Conservation (phyloP, 2,888 invertebrate genomes). For the Conops quadrifasciatus region DNA sequence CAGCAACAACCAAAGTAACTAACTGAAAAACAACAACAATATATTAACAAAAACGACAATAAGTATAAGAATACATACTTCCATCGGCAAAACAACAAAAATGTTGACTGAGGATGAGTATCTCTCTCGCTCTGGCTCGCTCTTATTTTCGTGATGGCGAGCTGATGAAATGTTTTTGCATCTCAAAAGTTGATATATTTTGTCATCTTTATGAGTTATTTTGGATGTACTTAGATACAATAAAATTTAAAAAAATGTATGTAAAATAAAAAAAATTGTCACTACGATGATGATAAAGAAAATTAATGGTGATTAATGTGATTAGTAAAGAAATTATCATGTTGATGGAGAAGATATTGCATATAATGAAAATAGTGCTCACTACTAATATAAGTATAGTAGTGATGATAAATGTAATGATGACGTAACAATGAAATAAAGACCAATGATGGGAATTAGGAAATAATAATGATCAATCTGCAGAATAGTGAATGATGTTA, state of each 20-base stretch:
- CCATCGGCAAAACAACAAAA: conserved; percentile 1
- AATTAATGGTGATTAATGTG: background rate
- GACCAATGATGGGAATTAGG: background rate
- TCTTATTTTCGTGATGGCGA: background rate
- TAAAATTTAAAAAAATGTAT: conserved; percentile 2
- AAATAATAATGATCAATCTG: no score
- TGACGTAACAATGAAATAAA: background rate
- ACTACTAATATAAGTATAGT: no score
- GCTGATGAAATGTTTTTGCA: background rate
- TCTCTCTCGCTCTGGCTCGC: background rate
- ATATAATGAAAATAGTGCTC: no score
- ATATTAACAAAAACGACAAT: background rate
- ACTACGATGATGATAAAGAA: background rate
- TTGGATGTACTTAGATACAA: conserved; percentile 2
- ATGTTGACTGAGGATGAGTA: background rate
- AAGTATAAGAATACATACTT: background rate
- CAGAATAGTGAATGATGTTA: no score
- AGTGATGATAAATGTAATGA: no score
- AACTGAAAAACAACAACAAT: background rate
- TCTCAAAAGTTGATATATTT: conserved; percentile 18
- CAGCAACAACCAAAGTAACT: background rate
- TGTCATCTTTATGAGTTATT: background rate
- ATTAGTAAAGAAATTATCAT: background rate
- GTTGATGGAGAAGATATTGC: background rate
- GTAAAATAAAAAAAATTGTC: conserved; percentile 20